These are phyloP conservation scores for Macrochelys suwanniensis DNA, from an alignment of 2,797 vertebrate species.

Conservation along the genomic window DNA sequence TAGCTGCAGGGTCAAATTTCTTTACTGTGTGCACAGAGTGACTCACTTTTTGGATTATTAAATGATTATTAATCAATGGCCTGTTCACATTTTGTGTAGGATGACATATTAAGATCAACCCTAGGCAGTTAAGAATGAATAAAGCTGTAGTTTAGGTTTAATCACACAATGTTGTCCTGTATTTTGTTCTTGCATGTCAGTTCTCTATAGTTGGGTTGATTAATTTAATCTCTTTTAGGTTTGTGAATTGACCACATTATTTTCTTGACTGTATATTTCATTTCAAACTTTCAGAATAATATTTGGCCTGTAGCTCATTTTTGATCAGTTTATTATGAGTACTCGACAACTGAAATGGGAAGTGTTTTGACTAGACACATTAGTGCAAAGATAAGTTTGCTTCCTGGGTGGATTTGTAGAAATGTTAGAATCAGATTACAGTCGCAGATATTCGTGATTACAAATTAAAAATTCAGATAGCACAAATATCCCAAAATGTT, in stretches of 20 bases:
- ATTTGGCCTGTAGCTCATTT: not conserved
- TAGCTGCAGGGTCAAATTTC: not conserved
- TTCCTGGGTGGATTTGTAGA: not conserved
- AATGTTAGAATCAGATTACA: not conserved
- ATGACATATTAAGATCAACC: not conserved
- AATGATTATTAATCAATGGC: not conserved
- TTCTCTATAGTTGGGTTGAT: not conserved
- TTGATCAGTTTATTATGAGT: not conserved
- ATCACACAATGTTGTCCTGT: not conserved
- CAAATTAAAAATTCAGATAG: not conserved
- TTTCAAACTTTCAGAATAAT: not conserved
- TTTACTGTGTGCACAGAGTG: not conserved
- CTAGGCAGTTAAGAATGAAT: not conserved
- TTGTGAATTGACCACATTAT: accelerated
- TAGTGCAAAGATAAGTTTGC: not conserved
- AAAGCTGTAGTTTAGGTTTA: not conserved
- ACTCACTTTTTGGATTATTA: not conserved
- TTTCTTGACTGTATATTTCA: not conserved
- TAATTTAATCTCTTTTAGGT: not conserved
- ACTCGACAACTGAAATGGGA: not conserved
- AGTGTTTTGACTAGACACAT: not conserved
- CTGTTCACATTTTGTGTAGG: not conserved
- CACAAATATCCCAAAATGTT: not conserved
- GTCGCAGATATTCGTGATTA: not conserved
- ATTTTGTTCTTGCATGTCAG: not conserved